Percentiles rank a stretch among this genome's conserved stretches.
phyloP scores from a whole-genome alignment of 2,113 vertebrate genomes.

The Perca schrenkii region DNA sequence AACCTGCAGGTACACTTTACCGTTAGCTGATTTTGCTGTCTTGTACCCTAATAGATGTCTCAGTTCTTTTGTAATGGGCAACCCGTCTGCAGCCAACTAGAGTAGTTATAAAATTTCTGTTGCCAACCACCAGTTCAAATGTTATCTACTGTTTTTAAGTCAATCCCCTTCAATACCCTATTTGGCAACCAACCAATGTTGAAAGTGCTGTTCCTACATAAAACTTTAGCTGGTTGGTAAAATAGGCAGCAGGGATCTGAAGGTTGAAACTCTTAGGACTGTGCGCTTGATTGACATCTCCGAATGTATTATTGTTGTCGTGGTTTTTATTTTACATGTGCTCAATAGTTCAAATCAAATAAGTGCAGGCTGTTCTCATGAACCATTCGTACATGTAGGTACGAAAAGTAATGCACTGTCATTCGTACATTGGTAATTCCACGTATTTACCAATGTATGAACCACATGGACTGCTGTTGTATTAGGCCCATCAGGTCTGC shows the following conservation, averaged over 20 bases:
- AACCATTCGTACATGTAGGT: too few species aligned
- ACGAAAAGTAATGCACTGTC: too few species aligned
- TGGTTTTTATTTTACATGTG: too few species aligned
- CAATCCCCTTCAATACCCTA: not conserved
- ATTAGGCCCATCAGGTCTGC: too few species aligned
- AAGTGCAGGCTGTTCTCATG: too few species aligned
- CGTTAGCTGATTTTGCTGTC: not conserved
- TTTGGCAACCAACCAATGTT: not conserved
- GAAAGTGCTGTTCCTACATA: not conserved
- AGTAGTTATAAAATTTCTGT: not conserved
- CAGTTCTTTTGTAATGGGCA: not conserved
- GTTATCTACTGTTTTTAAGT: not conserved
- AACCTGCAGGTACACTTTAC: constrained; percentile 74
- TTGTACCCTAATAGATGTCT: not conserved
- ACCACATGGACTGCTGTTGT: too few species aligned
- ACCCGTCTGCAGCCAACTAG: not conserved
- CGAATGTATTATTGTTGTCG: too few species aligned
- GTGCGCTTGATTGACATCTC: not conserved
- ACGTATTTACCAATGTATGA: too few species aligned
- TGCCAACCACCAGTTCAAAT: not conserved
- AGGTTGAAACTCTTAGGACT: not conserved
- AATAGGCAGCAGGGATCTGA: not conserved
- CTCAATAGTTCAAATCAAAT: too few species aligned
- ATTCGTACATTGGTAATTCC: too few species aligned
- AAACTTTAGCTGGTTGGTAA: not conserved